These are phyloP conservation scores for Thaumetopoea pityocampa DNA, from an alignment of 1,140 invertebrate genomes.

Conservation along the genomic window DNA sequence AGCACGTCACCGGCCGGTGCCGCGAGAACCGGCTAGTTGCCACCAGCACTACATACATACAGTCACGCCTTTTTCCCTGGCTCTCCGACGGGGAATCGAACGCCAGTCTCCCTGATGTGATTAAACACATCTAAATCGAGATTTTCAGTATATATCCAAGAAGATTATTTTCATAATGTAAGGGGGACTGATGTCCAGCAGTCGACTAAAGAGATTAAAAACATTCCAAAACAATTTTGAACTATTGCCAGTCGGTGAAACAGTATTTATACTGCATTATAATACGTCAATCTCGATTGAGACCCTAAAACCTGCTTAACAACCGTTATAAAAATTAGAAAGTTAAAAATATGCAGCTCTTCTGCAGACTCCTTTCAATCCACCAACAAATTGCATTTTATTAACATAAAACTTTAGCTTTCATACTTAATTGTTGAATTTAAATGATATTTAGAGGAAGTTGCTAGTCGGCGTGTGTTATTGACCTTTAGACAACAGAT, in stretches of 20 bases:
- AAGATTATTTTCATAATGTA: too few species aligned
- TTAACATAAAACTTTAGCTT: constrained; percentile 64
- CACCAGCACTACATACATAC: too few species aligned
- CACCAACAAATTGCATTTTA: constrained; percentile 71
- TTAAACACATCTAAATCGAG: too few species aligned
- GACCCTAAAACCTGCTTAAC: constrained; percentile 68
- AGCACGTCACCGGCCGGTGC: too few species aligned
- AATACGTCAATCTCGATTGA: constrained; percentile 28
- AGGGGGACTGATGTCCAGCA: too few species aligned
- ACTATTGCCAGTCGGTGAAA: constrained; percentile 1
- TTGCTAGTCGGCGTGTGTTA: constrained; percentile 27
- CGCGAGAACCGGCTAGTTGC: too few species aligned
- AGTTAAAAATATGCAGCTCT: constrained; percentile 64
- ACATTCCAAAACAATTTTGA: too few species aligned
- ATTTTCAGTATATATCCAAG: too few species aligned
- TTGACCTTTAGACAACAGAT: constrained; percentile 38
- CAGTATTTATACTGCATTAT: constrained; percentile 8
- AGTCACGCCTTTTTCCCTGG: too few species aligned
- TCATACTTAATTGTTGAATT: constrained; percentile 37
- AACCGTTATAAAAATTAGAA: constrained; percentile 68
- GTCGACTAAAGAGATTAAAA: too few species aligned
- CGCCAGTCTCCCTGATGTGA: too few species aligned
- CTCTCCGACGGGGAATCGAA: too few species aligned
- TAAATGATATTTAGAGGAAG: constrained; percentile 29
- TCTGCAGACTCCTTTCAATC: constrained; percentile 66